Evolutionary conservation across 2,113 vertebrate genomes (phyloP).

Genomic region (Vidua macroura): DNA sequence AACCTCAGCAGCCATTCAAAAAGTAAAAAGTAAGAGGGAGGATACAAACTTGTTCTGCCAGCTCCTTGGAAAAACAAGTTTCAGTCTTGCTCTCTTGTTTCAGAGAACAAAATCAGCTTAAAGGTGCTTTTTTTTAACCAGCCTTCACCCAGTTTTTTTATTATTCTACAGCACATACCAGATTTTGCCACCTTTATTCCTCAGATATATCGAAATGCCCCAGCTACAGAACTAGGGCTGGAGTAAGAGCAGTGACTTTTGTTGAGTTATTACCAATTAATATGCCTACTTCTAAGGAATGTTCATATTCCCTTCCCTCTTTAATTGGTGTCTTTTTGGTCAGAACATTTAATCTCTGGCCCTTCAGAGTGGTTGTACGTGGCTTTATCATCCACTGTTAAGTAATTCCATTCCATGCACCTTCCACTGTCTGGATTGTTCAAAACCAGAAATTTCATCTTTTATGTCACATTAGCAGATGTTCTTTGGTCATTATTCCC

Average conservation of each 20-base stretch:
- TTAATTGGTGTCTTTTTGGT: constrained; percentile 9
- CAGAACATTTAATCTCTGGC: background rate
- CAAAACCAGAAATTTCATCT: background rate
- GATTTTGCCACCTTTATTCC: background rate
- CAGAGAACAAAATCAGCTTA: background rate
- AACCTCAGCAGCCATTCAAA: background rate
- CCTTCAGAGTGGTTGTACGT: background rate
- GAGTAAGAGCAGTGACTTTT: background rate
- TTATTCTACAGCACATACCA: background rate
- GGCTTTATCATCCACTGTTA: background rate
- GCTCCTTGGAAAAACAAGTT: background rate
- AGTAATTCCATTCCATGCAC: background rate
- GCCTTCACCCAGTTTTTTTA: background rate
- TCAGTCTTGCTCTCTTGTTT: background rate
- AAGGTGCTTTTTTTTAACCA: background rate
- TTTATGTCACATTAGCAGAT: constrained; percentile 27
- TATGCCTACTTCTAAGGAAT: background rate
- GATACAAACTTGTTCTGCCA: background rate
- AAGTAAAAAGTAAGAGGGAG: background rate
- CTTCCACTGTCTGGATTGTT: background rate
- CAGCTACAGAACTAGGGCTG: background rate
- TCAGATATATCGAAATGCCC: background rate
- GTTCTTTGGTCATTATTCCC: background rate
- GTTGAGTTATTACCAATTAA: background rate
- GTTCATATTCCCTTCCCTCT: background rate